Evolutionary conservation across 2,888 invertebrate species (phyloP).

Genomic region (Lasioglossum figueresi): DNA sequence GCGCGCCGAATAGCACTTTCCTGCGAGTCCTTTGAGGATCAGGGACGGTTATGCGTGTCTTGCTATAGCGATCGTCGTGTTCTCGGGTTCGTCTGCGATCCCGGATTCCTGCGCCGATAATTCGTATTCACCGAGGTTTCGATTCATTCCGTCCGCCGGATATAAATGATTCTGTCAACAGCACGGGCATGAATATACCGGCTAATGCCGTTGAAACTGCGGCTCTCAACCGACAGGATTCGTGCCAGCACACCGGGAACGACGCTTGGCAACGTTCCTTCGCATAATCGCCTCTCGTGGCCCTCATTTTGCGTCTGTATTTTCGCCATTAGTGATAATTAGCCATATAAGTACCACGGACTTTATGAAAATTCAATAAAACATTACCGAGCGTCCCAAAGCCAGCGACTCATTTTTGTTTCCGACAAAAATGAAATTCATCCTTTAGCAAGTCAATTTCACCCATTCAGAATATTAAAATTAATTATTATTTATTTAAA

Average conservation of each 20-base stretch:
- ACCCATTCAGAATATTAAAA: no score
- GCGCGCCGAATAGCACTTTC: background rate
- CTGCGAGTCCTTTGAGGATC: constrained; percentile 8
- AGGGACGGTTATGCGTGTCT: background rate
- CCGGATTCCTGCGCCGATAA: constrained; percentile 22
- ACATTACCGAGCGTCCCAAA: background rate
- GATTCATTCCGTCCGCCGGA: constrained; percentile 2
- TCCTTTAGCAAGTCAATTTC: no score
- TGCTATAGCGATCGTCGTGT: constrained; percentile 14
- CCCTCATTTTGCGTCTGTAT: background rate
- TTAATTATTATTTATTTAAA: no score
- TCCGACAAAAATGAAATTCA: background rate
- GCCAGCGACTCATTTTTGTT: background rate
- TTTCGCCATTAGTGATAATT: background rate
- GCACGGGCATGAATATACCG: constrained; percentile 14
- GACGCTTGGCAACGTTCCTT: background rate
- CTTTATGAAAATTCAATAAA: background rate
- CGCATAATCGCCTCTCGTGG: background rate
- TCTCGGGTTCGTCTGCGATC: constrained; percentile 18
- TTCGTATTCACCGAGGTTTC: constrained; percentile 27
- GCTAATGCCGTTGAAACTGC: constrained; percentile 12
- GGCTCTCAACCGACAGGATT: constrained; percentile 15
- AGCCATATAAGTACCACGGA: background rate
- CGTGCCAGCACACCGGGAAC: background rate
- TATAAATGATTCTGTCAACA: constrained; percentile 35